These are phyloP conservation scores for Oryctolagus cuniculus DNA, from an alignment of 2,113 vertebrate species.

Conservation along the genomic window mOryCun1.1 NC_091453.1:108529501-108530000, in stretches of 20 bases:
- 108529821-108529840: slow-evolving; percentile 35
- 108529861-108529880: slow-evolving; percentile 44
- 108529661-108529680: slow-evolving; percentile 14
- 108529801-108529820: neutral
- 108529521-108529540: too few species aligned
- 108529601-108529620: too few species aligned
- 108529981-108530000: slow-evolving; percentile 8
- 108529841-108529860: neutral
- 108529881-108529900: slow-evolving; percentile 18
- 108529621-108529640: too few species aligned
- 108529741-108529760: neutral
- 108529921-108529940: slow-evolving; percentile 1
- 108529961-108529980: neutral
- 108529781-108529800: slow-evolving; percentile 33
- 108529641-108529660: too few species aligned
- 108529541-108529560: too few species aligned
- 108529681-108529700: neutral
- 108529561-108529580: too few species aligned
- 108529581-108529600: too few species aligned
- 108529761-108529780: neutral
- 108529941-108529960: slow-evolving; percentile 43
- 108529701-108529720: neutral
- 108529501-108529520: too few species aligned
- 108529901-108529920: neutral
- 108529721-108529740: slow-evolving; percentile 15